Conservation (phyloP, 2,797 vertebrate species). For the Enteromius treurensis region DNA sequence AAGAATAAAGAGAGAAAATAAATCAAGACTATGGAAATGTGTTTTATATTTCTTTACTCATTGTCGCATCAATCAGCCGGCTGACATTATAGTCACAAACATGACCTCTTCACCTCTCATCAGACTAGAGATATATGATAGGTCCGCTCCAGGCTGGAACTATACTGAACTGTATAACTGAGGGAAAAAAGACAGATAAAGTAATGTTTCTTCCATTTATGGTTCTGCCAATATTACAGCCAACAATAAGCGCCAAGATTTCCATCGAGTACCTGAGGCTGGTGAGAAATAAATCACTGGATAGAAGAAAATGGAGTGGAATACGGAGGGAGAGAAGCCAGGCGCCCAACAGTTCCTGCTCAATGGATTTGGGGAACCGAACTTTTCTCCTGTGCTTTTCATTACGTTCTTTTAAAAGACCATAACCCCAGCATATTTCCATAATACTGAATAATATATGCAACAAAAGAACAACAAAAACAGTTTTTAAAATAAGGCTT, state of each 20-base stretch:
- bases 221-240: slow-evolving; percentile 73
- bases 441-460: background rate
- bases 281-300: slow-evolving; percentile 71
- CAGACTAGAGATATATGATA: slow-evolving; percentile 15
- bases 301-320: slow-evolving; percentile 23
- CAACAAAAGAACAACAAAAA: background rate
- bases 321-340: slow-evolving; percentile 45
- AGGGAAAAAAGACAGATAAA: slow-evolving; percentile 59
- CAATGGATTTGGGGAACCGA: slow-evolving; percentile 6
- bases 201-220: slow-evolving; percentile 78
- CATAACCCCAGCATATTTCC: background rate
- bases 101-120: slow-evolving; percentile 28
- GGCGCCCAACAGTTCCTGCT: slow-evolving; percentile 16
- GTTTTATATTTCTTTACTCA: background rate
- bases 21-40: slow-evolving; percentile 30
- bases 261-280: slow-evolving; percentile 73
- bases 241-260: slow-evolving; percentile 76
- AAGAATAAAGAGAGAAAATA: slow-evolving; percentile 29
- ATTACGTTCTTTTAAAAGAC: background rate
- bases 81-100: slow-evolving; percentile 8
- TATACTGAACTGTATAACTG: background rate
- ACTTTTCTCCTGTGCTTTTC: background rate
- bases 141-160: background rate
- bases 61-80: background rate
- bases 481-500: background rate